These are phyloP conservation scores for Coccyzus lansbergi DNA, from an alignment of 2,797 vertebrate species.

Conservation along the genomic window DNA sequence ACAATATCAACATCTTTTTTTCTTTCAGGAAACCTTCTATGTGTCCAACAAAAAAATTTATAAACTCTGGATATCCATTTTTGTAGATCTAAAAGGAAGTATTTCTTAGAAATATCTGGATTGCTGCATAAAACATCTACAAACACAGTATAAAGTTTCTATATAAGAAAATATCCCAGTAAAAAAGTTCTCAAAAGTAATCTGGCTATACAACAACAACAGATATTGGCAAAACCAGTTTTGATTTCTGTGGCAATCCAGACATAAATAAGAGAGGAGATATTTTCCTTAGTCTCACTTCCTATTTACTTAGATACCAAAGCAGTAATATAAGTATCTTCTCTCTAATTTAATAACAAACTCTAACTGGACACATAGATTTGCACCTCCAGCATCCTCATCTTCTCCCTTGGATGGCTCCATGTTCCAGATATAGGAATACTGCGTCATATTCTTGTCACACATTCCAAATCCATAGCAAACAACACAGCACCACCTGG, in stretches of 20 bases:
- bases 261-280: accelerated
- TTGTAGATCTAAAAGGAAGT: neutral
- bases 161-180: neutral
- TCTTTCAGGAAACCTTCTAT: neutral
- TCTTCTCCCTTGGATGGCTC: neutral
- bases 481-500: neutral
- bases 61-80: neutral
- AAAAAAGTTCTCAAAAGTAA: neutral
- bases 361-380: neutral
- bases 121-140: neutral
- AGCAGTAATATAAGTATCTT: neutral
- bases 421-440: neutral
- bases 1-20: neutral
- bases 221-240: neutral
- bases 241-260: neutral
- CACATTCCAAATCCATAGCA: neutral
- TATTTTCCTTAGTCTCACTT: neutral
- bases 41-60: neutral
- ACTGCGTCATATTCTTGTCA: neutral
- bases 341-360: neutral
- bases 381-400: neutral
- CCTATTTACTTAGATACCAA: neutral
- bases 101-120: neutral
- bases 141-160: neutral
- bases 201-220: neutral